Evolutionary conservation across 2,113 vertebrate genomes (phyloP).

Genomic region (Merops nubicus): DNA sequence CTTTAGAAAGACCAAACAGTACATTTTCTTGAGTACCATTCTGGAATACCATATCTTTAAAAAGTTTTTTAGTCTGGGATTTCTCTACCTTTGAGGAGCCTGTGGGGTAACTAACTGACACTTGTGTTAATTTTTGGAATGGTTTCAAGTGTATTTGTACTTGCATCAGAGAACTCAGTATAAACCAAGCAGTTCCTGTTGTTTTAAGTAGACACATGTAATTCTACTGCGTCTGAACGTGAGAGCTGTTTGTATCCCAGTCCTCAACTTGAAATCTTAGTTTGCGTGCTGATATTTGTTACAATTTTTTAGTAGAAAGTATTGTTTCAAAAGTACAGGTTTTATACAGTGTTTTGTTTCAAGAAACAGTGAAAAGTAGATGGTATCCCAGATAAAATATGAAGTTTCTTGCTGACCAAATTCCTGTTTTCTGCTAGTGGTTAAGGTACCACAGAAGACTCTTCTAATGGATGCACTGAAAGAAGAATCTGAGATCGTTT

Average conservation of each 20-base stretch:
- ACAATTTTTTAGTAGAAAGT: background rate
- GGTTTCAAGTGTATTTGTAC: background rate
- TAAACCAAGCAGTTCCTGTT: background rate
- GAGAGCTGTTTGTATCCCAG: background rate
- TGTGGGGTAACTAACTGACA: background rate
- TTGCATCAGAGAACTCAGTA: background rate
- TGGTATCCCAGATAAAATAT: background rate
- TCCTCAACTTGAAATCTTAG: background rate
- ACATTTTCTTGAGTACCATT: background rate
- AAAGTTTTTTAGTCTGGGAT: background rate
- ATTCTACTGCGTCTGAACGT: background rate
- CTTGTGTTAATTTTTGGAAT: background rate
- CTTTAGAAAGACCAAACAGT: background rate
- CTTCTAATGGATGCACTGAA: constrained; percentile 96
- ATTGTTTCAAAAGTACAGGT: background rate
- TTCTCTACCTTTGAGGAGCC: background rate
- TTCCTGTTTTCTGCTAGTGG: constrained; percentile 78
- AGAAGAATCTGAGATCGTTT: constrained; percentile 92
- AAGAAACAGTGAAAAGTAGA: background rate
- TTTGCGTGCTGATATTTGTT: background rate
- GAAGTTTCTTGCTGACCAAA: background rate
- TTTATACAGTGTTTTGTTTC: background rate
- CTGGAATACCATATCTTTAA: background rate
- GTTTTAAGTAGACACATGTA: background rate
- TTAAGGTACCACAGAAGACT: constrained; percentile 98